Evolutionary conservation across 2,888 invertebrate genomes (phyloP).

Genomic region (Allygus modestus): DNA sequence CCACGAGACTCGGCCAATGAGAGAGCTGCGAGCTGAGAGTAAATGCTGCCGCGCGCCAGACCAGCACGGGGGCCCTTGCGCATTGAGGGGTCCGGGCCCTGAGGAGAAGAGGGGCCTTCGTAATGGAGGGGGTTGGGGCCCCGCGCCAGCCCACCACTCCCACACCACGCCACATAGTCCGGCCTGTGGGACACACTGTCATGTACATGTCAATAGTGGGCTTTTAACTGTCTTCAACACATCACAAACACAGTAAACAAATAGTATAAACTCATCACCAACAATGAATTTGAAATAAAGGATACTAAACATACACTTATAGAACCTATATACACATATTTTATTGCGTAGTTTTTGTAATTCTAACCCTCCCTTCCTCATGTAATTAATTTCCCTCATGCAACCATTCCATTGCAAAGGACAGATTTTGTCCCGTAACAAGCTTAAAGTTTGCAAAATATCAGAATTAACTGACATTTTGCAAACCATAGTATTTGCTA

Average conservation of each 20-base stretch:
- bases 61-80: conserved; percentile 85
- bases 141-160: conserved; percentile 80
- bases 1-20: conserved; percentile 32
- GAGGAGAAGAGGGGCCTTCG: conserved; percentile 74
- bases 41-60: conserved; percentile 84
- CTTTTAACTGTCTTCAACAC: background rate
- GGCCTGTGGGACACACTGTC: conserved; percentile 77
- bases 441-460: too few species aligned
- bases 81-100: conserved; percentile 82
- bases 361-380: too few species aligned
- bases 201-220: conserved; percentile 53
- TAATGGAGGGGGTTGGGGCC: conserved; percentile 78
- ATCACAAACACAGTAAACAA: too few species aligned
- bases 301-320: background rate
- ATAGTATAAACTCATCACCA: conserved; percentile 8
- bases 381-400: too few species aligned
- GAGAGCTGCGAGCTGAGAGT: conserved; percentile 2
- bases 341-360: too few species aligned
- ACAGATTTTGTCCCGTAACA: too few species aligned
- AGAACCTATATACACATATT: too few species aligned
- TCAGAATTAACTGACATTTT: too few species aligned
- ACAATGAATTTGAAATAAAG: too few species aligned
- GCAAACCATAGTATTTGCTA: too few species aligned
- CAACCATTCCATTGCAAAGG: too few species aligned
- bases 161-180: conserved; percentile 91